Evolutionary conservation across 2,888 invertebrate genomes (phyloP).

Genomic region (Amblyjoppa fuscipennis): DNA sequence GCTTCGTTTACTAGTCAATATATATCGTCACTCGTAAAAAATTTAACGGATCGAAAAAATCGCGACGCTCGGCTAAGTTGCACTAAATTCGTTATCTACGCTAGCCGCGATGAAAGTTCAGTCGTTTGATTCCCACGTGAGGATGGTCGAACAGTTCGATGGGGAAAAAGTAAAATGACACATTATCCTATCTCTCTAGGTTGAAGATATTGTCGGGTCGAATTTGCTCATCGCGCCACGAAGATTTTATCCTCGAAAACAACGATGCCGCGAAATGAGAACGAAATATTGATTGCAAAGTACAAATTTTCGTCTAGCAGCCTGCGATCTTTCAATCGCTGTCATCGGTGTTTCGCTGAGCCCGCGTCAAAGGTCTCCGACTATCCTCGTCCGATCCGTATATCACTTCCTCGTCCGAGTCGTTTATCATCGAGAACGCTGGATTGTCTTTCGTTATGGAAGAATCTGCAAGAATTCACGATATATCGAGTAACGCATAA

Average conservation of each 20-base stretch:
- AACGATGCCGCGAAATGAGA: constrained; percentile 19
- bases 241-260: constrained; percentile 52
- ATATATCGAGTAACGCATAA: constrained; percentile 75
- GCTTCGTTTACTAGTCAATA: not conserved
- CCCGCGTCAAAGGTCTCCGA: constrained; percentile 91
- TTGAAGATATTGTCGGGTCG: constrained; percentile 47
- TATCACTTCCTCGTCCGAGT: constrained; percentile 98
- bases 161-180: constrained; percentile 10
- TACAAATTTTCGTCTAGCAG: constrained; percentile 37
- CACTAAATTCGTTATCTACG: constrained; percentile 14
- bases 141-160: constrained; percentile 7
- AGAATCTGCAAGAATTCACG: constrained; percentile 88
- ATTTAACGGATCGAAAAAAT: constrained; percentile 20
- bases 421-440: constrained; percentile 99
- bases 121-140: constrained; percentile 29
- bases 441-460: constrained; percentile 98
- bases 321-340: constrained; percentile 87
- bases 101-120: constrained; percentile 36
- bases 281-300: constrained; percentile 17
- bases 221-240: constrained; percentile 31
- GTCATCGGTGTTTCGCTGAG: constrained; percentile 89
- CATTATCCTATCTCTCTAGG: not conserved
- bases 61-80: not conserved
- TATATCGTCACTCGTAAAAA: constrained; percentile 19
- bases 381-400: constrained; percentile 97